phyloP scores from a whole-genome alignment of 2,113 vertebrate species.

The Ginglymostoma cirratum region DNA sequence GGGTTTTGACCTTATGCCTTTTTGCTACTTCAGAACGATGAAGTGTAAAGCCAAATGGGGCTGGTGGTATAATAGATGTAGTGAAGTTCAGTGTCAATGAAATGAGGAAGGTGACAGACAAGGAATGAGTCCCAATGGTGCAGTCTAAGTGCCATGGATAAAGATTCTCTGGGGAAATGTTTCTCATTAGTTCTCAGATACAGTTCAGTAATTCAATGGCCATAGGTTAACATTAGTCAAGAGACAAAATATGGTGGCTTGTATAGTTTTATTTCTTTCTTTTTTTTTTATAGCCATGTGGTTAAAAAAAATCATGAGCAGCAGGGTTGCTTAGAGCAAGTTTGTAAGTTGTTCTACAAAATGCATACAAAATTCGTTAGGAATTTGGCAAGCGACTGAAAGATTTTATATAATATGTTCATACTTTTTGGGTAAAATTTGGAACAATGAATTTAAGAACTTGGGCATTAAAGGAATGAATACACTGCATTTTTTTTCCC shows the following conservation, averaged over 20 bases:
- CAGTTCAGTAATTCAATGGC: slow-evolving; percentile 92
- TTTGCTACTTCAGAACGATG: slow-evolving; percentile 84
- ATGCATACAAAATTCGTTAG: slow-evolving; percentile 44
- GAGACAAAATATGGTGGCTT: slow-evolving; percentile 69
- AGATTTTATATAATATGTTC: neutral
- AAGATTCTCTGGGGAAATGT: slow-evolving; percentile 88
- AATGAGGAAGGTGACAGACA: slow-evolving; percentile 85
- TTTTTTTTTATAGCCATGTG: slow-evolving; percentile 60
- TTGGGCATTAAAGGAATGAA: neutral
- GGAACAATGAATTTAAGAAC: neutral
- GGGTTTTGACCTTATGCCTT: slow-evolving; percentile 51
- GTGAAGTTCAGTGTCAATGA: slow-evolving; percentile 88
- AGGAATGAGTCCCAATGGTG: slow-evolving; percentile 79
- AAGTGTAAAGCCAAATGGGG: slow-evolving; percentile 97
- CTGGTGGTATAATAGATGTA: slow-evolving; percentile 76
- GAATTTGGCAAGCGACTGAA: slow-evolving; percentile 9
- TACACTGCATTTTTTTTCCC: neutral
- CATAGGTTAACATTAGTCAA: slow-evolving; percentile 84
- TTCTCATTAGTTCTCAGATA: slow-evolving; percentile 97
- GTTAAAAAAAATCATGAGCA: slow-evolving; percentile 52
- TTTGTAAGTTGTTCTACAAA: slow-evolving; percentile 55
- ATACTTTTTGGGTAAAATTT: neutral
- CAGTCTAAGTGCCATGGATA: slow-evolving; percentile 84
- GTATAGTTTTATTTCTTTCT: slow-evolving; percentile 59
- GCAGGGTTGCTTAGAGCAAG: slow-evolving; percentile 46